phyloP scores from a whole-genome alignment of 2,797 vertebrate genomes.

The Thamnophis elegans region DNA sequence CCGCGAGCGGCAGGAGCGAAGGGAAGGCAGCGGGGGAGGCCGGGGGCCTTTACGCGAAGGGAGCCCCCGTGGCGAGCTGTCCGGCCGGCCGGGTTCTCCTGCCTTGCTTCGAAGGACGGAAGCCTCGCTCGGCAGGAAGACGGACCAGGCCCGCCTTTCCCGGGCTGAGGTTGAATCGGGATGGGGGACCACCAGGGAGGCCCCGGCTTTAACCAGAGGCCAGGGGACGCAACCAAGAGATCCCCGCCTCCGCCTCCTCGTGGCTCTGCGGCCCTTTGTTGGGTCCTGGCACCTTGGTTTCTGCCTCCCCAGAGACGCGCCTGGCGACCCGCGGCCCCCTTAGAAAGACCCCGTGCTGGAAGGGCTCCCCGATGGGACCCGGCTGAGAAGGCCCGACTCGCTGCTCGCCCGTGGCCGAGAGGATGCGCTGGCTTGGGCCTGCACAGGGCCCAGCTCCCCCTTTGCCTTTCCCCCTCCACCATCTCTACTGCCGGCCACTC shows the following conservation, averaged over 20 bases:
- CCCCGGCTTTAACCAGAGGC: not conserved
- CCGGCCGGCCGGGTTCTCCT: too few relatives aligned
- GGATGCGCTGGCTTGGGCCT: not conserved
- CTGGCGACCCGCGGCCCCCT: not conserved
- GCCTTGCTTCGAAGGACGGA: not conserved
- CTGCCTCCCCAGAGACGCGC: not conserved
- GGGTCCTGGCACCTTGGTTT: not conserved
- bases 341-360: not conserved
- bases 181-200: not conserved
- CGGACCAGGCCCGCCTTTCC: not conserved
- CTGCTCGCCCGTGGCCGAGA: not conserved
- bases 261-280: too few relatives aligned
- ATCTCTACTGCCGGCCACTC: not conserved
- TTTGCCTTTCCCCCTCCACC: not conserved
- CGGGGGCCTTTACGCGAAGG: not conserved
- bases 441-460: not conserved
- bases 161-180: not conserved
- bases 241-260: not conserved
- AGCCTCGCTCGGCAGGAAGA: not conserved
- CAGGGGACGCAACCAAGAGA: not conserved
- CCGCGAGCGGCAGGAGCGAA: not conserved
- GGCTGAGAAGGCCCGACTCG: not conserved
- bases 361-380: not conserved
- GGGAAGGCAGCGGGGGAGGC: fast-evolving
- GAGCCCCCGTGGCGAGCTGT: not conserved